Base-by-base conservation (phyloP, 2,888 invertebrate species). In the Halocaridina rubra region DNA sequence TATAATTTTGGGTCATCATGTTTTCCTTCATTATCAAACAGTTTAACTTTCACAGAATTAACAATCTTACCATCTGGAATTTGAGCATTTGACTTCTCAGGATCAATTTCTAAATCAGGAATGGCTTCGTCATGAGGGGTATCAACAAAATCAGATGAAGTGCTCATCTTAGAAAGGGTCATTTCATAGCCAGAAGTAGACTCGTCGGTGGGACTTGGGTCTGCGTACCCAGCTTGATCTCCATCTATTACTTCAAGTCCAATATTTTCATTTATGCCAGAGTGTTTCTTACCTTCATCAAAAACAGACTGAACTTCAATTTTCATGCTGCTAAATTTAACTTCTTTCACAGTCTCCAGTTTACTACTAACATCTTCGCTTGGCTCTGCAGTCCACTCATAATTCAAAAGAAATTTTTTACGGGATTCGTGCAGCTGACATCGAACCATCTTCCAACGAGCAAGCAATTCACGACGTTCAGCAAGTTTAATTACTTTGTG, bases 81-180 rank as follows among this genome's bases (percentile, higher is more conserved):
- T 4, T 8, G 30, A 29, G 77, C 19, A 72, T 64, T 24, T 72
- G 39, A 29, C 53, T 30, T 71, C 24, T 39, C 77, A 7, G 69
- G 64, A 13, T 84, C 82, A 24, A 46, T 61, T 22, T 84, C 82
- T 30, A 84, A 78, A 5, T 84, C 82, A 22, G 82, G 82, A 16
- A 80, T 78, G 24, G 79, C 75, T 46, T 84, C 84, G 39, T 84
- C 84, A 75, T 67, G 74, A 19, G 84, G 84, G 3, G 84, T 84
- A 7, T 80, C 79, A 10, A 80, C 67, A 53, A 84, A 67, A 46
- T 84, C 84, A 8, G 84, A 84, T 5, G 84, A 84, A 7, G 84
- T 84, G 33, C 84, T 84, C 84, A 84, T 84, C 16, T 67, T 32
- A 7, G 84, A 84, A 24, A 64, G 30, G 2, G 79, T 75, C 84